Evolutionary conservation across 2,797 vertebrate species (phyloP).

Genomic region (Gymnoscopelus microlampas): DNA sequence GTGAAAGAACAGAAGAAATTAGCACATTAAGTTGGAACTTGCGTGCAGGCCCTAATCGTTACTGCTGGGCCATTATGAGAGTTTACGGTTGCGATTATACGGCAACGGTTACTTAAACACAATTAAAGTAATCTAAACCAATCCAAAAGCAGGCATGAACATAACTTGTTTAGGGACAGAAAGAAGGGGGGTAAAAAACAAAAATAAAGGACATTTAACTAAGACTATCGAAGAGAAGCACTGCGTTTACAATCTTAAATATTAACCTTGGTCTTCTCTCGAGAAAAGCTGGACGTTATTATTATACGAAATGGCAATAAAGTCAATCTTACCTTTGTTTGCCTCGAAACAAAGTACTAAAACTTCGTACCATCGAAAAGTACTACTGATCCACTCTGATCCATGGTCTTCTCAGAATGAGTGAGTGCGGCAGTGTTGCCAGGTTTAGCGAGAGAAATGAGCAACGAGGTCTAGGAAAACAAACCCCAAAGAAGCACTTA

Average conservation of each 20-base stretch:
- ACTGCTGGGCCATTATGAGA: constrained; percentile 14
- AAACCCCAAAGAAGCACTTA: no score
- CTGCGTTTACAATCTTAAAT: neutral
- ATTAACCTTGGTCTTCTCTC: neutral
- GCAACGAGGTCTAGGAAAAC: no score
- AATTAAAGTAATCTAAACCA: neutral
- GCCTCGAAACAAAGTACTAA: constrained; percentile 45
- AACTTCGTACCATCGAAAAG: constrained; percentile 53
- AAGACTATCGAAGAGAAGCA: no score
- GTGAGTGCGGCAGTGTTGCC: neutral
- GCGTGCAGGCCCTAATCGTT: constrained; percentile 29
- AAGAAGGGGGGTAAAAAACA: no score
- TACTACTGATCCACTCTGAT: constrained; percentile 38
- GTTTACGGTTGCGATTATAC: neutral
- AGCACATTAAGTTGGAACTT: constrained; percentile 1
- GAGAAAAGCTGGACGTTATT: neutral
- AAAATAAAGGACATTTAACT: no score
- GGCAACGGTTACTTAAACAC: neutral
- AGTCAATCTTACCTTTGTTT: constrained; percentile 53
- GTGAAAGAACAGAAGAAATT: neutral
- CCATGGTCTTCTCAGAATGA: constrained; percentile 61
- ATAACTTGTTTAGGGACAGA: neutral
- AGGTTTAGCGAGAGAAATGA: no score
- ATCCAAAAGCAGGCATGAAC: neutral
- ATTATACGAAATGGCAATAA: neutral